Evolutionary conservation across 2,113 vertebrate species (phyloP).

Genomic region (Corvus moneduloides): DNA sequence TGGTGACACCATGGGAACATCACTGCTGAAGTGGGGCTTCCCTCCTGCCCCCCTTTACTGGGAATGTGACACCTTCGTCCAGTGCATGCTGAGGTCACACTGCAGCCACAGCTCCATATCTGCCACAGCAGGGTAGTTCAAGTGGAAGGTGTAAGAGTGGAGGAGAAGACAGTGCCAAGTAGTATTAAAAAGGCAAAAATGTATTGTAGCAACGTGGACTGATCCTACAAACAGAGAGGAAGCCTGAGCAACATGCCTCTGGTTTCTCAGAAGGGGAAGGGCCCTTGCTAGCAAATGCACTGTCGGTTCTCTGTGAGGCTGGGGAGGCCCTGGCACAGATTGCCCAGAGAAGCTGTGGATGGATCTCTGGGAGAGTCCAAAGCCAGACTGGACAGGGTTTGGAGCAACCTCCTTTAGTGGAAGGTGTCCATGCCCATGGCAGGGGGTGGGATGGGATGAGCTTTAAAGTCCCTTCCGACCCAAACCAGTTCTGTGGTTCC

Average conservation of each 20-base stretch:
- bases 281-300: background rate
- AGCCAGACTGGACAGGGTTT: background rate
- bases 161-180: background rate
- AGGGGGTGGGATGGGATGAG: background rate
- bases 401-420: background rate
- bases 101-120: fast-evolving
- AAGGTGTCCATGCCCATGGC: background rate
- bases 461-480: background rate
- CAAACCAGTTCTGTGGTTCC: background rate
- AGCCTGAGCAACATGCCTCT: background rate
- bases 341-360: background rate
- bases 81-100: fast-evolving
- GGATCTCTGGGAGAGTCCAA: background rate
- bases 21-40: background rate
- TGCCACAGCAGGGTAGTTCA: fast-evolving
- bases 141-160: background rate
- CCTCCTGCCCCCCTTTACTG: background rate
- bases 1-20: background rate
- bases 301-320: fast-evolving
- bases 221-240: background rate
- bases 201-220: fast-evolving
- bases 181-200: background rate
- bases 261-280: background rate
- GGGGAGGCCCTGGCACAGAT: background rate
- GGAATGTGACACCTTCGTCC: background rate